Conservation (phyloP, 1,140 invertebrate genomes). For the Condylostylus longicornis region DNA sequence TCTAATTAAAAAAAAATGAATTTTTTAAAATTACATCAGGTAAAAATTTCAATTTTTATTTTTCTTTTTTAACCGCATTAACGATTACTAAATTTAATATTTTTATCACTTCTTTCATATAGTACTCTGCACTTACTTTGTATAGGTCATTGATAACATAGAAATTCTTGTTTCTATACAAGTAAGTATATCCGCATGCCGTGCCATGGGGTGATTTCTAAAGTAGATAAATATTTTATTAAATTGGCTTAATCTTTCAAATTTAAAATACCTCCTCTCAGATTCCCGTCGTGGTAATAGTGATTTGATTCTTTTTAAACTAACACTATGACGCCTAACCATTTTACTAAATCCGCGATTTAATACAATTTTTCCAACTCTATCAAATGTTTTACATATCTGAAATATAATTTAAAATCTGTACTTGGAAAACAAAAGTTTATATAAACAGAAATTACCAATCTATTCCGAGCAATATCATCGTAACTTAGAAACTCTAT, state of each 20-base stretch:
- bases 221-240: conserved; percentile 10
- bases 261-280: conserved; percentile 45
- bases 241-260: neutral
- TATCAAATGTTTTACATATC: conserved; percentile 71
- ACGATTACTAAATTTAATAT: too few species aligned
- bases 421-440: conserved; percentile 9
- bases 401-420: conserved; percentile 24
- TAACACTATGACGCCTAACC: conserved; percentile 58
- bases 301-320: conserved; percentile 61
- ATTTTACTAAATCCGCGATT: conserved; percentile 69
- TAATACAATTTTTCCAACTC: conserved; percentile 53
- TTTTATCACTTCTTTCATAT: too few species aligned
- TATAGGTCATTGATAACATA: conserved; percentile 83
- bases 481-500: conserved; percentile 63
- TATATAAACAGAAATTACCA: conserved; percentile 40
- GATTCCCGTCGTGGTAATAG: conserved; percentile 77
- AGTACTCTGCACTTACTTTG: too few species aligned
- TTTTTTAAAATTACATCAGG: too few species aligned
- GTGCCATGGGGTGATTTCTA: conserved; percentile 60
- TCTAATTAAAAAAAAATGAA: too few species aligned
- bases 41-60: too few species aligned
- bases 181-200: conserved; percentile 77
- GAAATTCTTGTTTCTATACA: conserved; percentile 82
- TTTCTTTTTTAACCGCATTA: too few species aligned
- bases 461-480: conserved; percentile 61